Conservation (phyloP, 2,113 vertebrate species). For the Xiphophorus hellerii region DNA sequence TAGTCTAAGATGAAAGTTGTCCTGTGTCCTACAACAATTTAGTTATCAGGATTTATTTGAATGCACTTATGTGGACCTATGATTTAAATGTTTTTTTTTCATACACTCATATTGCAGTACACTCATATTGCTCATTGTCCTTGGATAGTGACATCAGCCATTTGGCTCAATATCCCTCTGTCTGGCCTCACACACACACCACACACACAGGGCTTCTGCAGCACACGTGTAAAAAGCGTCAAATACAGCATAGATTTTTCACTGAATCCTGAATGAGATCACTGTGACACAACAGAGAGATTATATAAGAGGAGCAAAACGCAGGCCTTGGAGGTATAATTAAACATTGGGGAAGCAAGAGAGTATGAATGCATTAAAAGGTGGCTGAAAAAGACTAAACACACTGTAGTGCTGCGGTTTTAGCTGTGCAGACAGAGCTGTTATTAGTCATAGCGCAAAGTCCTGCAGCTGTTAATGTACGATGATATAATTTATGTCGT, state of each 20-base stretch:
- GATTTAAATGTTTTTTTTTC: not conserved
- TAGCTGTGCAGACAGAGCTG: not conserved
- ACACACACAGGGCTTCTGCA: conserved; percentile 20
- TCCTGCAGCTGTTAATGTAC: conserved; percentile 12
- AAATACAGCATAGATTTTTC: conserved; percentile 37
- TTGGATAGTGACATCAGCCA: conserved; percentile 35
- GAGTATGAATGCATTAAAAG: conserved; percentile 55
- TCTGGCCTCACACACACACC: conserved; percentile 30
- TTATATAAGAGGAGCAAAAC: conserved; percentile 53
- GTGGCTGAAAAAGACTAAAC: conserved; percentile 31
- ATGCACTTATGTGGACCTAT: not conserved
- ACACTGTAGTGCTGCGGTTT: conserved; percentile 21
- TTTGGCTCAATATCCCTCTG: conserved; percentile 52
- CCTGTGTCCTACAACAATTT: not conserved
- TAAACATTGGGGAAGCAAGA: conserved; percentile 17
- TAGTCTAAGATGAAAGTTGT: not conserved
- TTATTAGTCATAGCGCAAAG: conserved; percentile 22
- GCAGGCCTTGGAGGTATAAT: conserved; percentile 30
- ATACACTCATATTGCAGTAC: no score
- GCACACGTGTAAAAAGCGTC: conserved; percentile 19
- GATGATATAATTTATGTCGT: not conserved
- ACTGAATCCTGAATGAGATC: conserved; percentile 52
- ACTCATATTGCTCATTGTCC: not conserved
- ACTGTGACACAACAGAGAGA: conserved; percentile 43
- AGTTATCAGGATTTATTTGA: not conserved